These are phyloP conservation scores for Liodrosophila aerea DNA, from an alignment of 2,888 invertebrate genomes.

Conservation along the genomic window DNA sequence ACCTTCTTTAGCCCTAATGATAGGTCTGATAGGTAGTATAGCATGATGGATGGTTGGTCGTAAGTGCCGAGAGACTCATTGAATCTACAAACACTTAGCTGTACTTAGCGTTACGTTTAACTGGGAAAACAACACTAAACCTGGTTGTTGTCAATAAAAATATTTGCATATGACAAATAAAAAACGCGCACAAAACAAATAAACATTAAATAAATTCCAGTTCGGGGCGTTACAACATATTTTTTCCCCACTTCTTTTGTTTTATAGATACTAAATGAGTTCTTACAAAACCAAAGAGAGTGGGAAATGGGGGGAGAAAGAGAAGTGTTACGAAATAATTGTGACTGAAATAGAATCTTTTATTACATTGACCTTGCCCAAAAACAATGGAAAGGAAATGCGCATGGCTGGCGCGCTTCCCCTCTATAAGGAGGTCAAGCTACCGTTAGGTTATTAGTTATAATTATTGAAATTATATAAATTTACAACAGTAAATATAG, in stretches of 20 bases:
- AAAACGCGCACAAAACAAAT: conserved; percentile 17
- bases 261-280: conserved; percentile 16
- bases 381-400: conserved; percentile 52
- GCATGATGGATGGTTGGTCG: conserved; percentile 22
- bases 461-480: conserved; percentile 10
- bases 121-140: conserved; percentile 5
- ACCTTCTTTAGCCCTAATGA: conserved; percentile 6
- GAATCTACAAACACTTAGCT: conserved; percentile 23
- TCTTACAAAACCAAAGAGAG: conserved; percentile 7
- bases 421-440: conserved; percentile 42
- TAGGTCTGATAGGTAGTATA: conserved; percentile 7
- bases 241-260: conserved; percentile 4
- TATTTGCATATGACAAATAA: conserved; percentile 45
- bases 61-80: conserved; percentile 36
- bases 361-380: conserved; percentile 69
- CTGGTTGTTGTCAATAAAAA: conserved; percentile 28
- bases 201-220: conserved; percentile 27
- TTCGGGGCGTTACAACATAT: conserved; percentile 43
- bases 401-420: conserved; percentile 1
- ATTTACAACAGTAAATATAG: no score
- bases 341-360: conserved; percentile 24
- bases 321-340: conserved; percentile 24
- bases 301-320: background rate
- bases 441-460: conserved; percentile 25
- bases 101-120: conserved; percentile 46